phyloP scores from a whole-genome alignment of 2,797 vertebrate genomes.

The Micromesistius poutassou region DNA sequence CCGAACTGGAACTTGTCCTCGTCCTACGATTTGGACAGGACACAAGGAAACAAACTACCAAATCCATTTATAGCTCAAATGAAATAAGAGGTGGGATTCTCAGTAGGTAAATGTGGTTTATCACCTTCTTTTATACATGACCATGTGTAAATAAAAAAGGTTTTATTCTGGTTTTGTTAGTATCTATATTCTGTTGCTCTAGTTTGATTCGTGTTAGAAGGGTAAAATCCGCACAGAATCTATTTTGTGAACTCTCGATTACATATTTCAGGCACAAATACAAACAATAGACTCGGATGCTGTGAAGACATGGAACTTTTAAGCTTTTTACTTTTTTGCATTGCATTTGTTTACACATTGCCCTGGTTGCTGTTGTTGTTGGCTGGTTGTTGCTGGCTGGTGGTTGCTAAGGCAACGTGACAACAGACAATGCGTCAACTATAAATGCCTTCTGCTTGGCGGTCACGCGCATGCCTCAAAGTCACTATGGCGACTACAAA shows the following conservation, averaged over 20 bases:
- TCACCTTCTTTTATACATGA: background rate
- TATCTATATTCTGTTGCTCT: background rate
- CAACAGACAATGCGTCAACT: background rate
- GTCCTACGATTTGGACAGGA: conserved; percentile 69
- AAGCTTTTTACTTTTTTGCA: background rate
- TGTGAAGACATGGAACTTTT: background rate
- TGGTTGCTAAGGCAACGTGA: background rate
- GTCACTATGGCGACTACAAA: background rate
- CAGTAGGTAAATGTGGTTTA: background rate
- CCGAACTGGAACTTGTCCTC: conserved; percentile 96
- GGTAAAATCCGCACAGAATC: background rate
- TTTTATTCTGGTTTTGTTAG: background rate
- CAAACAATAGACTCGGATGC: background rate
- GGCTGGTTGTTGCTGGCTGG: background rate
- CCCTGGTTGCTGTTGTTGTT: background rate
- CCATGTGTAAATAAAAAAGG: too few relatives aligned
- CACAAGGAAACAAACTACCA: background rate
- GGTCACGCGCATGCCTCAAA: background rate
- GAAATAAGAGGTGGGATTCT: background rate
- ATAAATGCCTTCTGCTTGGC: background rate
- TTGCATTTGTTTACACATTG: background rate
- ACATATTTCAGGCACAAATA: background rate
- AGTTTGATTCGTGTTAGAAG: background rate
- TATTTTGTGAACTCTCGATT: background rate
- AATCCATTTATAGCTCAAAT: background rate